These are phyloP conservation scores for Sarcophaga caerulescens DNA, from an alignment of 2,888 invertebrate genomes.

Conservation along the genomic window DNA sequence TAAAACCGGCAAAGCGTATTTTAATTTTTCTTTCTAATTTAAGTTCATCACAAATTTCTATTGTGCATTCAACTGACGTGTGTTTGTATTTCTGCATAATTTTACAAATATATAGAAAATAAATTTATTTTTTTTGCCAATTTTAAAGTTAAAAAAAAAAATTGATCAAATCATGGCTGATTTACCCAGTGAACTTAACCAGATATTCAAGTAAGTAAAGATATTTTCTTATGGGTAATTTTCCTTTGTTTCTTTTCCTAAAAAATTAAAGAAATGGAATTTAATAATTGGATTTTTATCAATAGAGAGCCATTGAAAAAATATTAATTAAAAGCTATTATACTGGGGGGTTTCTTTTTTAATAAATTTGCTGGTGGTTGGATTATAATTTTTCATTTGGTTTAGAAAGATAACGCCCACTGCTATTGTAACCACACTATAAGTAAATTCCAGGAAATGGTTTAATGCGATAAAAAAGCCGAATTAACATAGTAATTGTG, in stretches of 20 bases:
- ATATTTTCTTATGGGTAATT: background rate
- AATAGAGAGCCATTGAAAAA: background rate
- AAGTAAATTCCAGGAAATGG: background rate
- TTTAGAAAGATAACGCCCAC: constrained; percentile 27
- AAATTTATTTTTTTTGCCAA: constrained; percentile 15
- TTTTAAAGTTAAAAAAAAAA: background rate
- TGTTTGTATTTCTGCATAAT: constrained; percentile 23
- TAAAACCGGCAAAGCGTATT: constrained; percentile 40
- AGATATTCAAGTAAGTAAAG: constrained; percentile 74
- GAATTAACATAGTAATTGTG: background rate
- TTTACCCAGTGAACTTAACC: constrained; percentile 73
- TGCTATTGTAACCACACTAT: background rate
- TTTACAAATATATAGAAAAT: background rate
- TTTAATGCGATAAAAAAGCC: background rate
- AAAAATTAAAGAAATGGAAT: no score
- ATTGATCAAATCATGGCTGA: constrained; percentile 71
- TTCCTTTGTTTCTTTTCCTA: background rate
- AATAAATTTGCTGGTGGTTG: constrained; percentile 14
- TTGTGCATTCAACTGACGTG: constrained; percentile 32
- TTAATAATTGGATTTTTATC: constrained; percentile 16
- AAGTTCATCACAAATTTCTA: constrained; percentile 6
- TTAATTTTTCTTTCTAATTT: constrained; percentile 10
- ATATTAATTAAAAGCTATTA: constrained; percentile 2
- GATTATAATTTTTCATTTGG: background rate
- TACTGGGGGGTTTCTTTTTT: background rate